Evolutionary conservation across 2,113 vertebrate species (phyloP).

Genomic region (Chaetorhynchus papuensis): DNA sequence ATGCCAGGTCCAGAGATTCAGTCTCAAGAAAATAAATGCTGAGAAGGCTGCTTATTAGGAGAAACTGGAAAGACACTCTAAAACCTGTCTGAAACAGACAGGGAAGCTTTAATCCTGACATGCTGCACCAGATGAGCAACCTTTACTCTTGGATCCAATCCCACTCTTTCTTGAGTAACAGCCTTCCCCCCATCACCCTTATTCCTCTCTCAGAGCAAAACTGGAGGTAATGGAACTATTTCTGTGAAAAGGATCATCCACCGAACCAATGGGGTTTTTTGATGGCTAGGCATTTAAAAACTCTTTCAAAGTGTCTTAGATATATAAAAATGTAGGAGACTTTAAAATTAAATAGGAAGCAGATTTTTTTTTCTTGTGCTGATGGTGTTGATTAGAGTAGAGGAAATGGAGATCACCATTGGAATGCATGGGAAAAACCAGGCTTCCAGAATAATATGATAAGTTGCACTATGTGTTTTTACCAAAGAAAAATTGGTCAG

Average conservation of each 20-base stretch:
- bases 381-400: slow-evolving; percentile 52
- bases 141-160: neutral
- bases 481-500: neutral
- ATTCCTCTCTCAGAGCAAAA: neutral
- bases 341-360: slow-evolving; percentile 35
- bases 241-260: neutral
- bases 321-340: neutral
- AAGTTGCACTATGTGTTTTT: neutral
- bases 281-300: neutral
- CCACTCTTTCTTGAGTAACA: neutral
- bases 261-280: neutral
- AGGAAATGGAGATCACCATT: slow-evolving; percentile 46
- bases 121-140: neutral
- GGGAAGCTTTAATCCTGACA: neutral
- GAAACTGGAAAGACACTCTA: neutral
- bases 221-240: neutral
- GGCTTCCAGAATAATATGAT: neutral
- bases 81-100: neutral
- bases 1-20: neutral
- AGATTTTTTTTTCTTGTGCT: neutral
- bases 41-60: neutral
- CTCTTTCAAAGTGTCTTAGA: neutral
- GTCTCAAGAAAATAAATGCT: neutral
- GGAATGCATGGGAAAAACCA: slow-evolving; percentile 59
- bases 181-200: neutral